Base-by-base conservation (phyloP, 64 coral and sea anemone genomes). In the Anthopleura sola region DNA sequence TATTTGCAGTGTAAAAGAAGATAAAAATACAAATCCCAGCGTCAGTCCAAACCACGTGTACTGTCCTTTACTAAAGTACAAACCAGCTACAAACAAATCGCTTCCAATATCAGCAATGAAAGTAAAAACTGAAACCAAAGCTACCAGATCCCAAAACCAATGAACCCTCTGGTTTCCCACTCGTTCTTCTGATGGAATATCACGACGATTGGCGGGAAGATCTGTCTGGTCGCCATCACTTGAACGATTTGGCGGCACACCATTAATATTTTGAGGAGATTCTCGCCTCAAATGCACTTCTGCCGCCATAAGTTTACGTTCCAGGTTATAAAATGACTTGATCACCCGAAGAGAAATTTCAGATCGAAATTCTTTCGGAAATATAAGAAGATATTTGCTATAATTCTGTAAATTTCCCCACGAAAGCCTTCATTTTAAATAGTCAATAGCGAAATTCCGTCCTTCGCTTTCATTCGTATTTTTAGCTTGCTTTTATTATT, bases 31-130 rank as follows among this genome's bases (percentile, higher is more conserved):
- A 86, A 95, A 95, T 46, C 75, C 83, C 28, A 95, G 6, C 40
- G 94, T 95, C 32, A 95, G 46, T 0, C 86, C 78, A 92, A 92
- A 92, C 94, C 94, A 95, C 82, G 83, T 81, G 56, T 95, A 95
- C 26, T 87, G 78, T 68, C 82, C 90, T 51, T 89, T 84, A 50
- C 81, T 18, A 33, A 75, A 95, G 60, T 95, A 95, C 23, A 86
- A 78, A 32, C 85, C 90, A 6, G 90, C 90, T 10, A 95, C 94
- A 75, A 92, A 90, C 66, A 95, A 21, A 55, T 95, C 94, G 23
- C 90, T 89, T 32, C 60, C 62, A 28, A 95, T 95, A 33, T 95
- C 94, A 49, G 90, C 90, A 4, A 92, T n/a, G 78, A 89, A 95
- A 33, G 94, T 95, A 47, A 91, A 58, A 81, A 95, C 76, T 6